Percentiles rank a stretch among this genome's conserved stretches.
phyloP scores from a whole-genome alignment of 2,888 invertebrate species.

The Ornithoptera alexandrae region DNA sequence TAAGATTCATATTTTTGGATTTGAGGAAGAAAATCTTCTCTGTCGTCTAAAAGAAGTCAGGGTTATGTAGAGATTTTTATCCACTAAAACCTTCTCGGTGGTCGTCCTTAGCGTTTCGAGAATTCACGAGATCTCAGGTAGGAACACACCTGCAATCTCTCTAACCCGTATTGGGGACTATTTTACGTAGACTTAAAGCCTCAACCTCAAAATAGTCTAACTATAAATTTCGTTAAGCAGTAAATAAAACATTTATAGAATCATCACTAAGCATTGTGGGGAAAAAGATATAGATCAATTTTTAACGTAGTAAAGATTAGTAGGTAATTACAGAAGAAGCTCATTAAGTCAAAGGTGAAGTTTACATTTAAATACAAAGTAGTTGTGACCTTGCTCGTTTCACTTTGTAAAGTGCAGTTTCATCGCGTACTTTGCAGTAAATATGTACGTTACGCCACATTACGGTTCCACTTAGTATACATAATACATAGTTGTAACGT shows the following conservation, averaged over 20 bases:
- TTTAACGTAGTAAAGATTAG: background rate
- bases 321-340: slow-evolving; percentile 9
- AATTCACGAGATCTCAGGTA: too few species aligned
- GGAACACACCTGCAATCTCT: too few species aligned
- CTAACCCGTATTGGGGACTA: too few species aligned
- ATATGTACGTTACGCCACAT: slow-evolving; percentile 85
- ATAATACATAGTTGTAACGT: background rate
- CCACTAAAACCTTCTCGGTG: too few species aligned
- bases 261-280: too few species aligned
- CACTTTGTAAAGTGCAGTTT: slow-evolving; percentile 15
- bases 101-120: too few species aligned
- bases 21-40: too few species aligned
- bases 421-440: slow-evolving; percentile 13
- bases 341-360: slow-evolving; percentile 17
- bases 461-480: background rate
- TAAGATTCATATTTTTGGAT: too few species aligned
- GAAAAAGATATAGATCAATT: background rate
- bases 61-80: too few species aligned
- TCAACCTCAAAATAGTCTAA: too few species aligned
- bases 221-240: background rate
- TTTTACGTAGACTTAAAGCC: too few species aligned
- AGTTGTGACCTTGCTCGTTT: slow-evolving; percentile 8
- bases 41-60: too few species aligned
- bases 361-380: slow-evolving; percentile 5
- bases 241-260: background rate